phyloP scores from a whole-genome alignment of 2,797 vertebrate species.

The Hapalemur alaotrensis region DNA sequence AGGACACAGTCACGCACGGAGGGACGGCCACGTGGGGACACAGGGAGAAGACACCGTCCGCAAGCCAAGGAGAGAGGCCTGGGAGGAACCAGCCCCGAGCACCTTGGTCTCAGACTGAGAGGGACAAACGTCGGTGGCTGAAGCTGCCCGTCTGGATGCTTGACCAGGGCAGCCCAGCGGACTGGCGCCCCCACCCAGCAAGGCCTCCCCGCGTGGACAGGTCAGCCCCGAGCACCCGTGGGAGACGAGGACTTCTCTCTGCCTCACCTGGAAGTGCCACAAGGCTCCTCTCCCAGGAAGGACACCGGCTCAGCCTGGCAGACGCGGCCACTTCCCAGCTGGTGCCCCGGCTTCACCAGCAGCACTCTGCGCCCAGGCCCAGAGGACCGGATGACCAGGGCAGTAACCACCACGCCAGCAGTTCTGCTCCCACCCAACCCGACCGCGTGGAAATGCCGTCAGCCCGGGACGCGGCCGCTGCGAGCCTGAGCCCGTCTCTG shows the following conservation, averaged over 20 bases:
- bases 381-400: not conserved
- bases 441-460: accelerated
- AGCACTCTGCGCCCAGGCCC: accelerated
- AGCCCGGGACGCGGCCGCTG: accelerated
- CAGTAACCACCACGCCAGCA: not conserved
- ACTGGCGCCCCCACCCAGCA: accelerated
- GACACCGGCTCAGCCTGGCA: not conserved
- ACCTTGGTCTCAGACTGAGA: not conserved
- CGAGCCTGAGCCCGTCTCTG: accelerated
- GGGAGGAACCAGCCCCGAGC: not conserved
- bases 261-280: accelerated
- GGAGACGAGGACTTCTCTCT: not conserved
- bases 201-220: accelerated
- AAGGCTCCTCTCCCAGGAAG: not conserved
- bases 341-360: accelerated
- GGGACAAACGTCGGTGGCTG: accelerated
- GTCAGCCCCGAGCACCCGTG: not conserved
- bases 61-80: not conserved
- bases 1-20: not conserved
- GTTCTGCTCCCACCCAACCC: accelerated
- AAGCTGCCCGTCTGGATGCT: not conserved
- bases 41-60: not conserved
- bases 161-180: not conserved
- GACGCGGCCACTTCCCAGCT: not conserved
- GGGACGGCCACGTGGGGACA: too few species aligned